Conservation (phyloP, 92 coral and sea anemone genomes). For the Pocillopora meandrina region DNA sequence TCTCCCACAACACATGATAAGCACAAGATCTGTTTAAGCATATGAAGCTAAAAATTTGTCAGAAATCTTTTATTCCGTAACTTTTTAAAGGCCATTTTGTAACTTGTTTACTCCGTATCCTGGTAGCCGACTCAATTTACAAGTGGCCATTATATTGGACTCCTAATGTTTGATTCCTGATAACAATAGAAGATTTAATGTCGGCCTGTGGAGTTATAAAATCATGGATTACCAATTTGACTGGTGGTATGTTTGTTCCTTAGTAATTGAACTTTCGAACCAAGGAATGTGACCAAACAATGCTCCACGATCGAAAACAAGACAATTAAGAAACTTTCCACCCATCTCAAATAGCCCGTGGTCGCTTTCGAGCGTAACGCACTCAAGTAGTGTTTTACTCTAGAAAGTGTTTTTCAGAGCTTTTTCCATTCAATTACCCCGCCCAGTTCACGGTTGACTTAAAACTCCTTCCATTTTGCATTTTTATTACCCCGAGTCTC, state of each 20-base stretch:
- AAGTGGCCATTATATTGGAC: slow-evolving; percentile 22
- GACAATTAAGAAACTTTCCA: neutral
- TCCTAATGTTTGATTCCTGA: slow-evolving; percentile 13
- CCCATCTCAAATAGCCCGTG: neutral
- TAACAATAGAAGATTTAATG: slow-evolving; percentile 16
- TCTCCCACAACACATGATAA: neutral
- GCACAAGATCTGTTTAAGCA: neutral
- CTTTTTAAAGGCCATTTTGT: neutral
- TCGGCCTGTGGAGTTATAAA: neutral
- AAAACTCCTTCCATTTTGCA: slow-evolving; percentile 34
- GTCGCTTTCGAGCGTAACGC: neutral
- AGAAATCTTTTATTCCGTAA: neutral
- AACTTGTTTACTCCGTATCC: slow-evolving; percentile 33
- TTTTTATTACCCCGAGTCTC: neutral
- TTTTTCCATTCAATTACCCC: slow-evolving; percentile 22
- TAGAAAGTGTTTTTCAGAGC: slow-evolving; percentile 22
- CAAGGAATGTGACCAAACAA: slow-evolving; percentile 5
- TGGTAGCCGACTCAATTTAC: slow-evolving; percentile 4
- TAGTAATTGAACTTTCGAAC: slow-evolving; percentile 19
- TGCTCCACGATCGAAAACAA: neutral
- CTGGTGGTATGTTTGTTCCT: slow-evolving; percentile 42
- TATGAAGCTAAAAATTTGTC: neutral
- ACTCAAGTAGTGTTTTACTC: slow-evolving; percentile 3
- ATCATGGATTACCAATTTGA: neutral
- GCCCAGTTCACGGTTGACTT: slow-evolving; percentile 50